Evolutionary conservation across 1,140 invertebrate genomes (phyloP).

Genomic region (Globodera ellingtonae): DNA sequence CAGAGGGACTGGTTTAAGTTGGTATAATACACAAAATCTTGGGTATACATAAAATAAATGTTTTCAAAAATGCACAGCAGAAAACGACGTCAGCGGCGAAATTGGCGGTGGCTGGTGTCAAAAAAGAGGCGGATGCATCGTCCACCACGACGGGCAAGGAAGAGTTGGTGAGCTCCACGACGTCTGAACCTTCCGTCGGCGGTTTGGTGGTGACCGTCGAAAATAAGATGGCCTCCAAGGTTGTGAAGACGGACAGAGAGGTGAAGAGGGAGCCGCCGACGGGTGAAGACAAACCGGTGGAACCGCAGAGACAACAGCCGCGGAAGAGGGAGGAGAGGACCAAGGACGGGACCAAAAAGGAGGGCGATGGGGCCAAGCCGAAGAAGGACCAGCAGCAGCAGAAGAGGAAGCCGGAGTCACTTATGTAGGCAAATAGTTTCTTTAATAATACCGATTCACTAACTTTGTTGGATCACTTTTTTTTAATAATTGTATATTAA

Average conservation of each 20-base stretch:
- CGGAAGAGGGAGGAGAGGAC: background rate
- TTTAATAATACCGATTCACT: too few relatives aligned
- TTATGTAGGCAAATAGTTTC: too few relatives aligned
- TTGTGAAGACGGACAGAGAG: too few relatives aligned
- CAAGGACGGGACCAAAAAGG: background rate
- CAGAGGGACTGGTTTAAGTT: too few relatives aligned
- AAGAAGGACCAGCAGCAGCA: background rate
- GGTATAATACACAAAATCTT: too few relatives aligned
- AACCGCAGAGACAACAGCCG: background rate
- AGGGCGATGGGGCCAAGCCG: background rate
- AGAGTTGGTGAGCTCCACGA: constrained; percentile 4
- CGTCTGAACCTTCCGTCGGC: background rate
- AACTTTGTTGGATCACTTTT: too few relatives aligned
- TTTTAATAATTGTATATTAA: too few relatives aligned
- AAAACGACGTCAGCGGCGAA: background rate
- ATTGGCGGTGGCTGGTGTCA: background rate
- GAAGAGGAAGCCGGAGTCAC: constrained; percentile 1
- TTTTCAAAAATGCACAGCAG: background rate
- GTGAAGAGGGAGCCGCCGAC: too few relatives aligned
- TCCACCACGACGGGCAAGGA: background rate
- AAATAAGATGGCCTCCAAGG: background rate
- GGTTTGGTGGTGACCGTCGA: background rate
- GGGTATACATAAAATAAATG: too few relatives aligned
- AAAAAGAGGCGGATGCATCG: background rate
- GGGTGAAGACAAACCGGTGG: background rate